A percentile compares a stretch with the other conserved stretches of the same genome.
Evolutionary conservation across 2,888 invertebrate genomes (phyloP).

Genomic region (Prosopocoilus inquinatus): DNA sequence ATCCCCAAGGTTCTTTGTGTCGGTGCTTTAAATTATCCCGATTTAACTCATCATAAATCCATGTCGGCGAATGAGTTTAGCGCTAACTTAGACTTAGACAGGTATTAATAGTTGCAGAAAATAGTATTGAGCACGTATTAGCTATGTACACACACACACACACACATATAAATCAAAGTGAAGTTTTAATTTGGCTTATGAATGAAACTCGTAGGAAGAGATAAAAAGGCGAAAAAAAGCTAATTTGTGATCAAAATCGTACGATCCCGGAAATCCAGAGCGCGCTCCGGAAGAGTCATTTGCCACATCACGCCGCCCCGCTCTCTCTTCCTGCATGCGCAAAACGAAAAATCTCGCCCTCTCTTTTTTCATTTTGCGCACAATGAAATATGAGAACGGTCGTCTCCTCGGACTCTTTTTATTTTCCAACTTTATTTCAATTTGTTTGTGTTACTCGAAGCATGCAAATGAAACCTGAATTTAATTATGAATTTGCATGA

Average conservation of each 20-base stretch:
- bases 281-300: background rate
- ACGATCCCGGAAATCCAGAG: background rate
- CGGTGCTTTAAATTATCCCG: too few species aligned
- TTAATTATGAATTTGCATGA: conserved; percentile 16
- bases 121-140: too few species aligned
- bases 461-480: conserved; percentile 18
- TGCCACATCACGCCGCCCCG: background rate
- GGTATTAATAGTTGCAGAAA: too few species aligned
- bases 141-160: too few species aligned
- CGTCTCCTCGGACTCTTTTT: conserved; percentile 2
- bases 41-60: too few species aligned
- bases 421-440: conserved; percentile 14
- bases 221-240: too few species aligned
- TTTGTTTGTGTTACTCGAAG: conserved; percentile 16
- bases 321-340: background rate
- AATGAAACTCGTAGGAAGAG: too few species aligned
- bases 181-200: too few species aligned
- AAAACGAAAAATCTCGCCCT: background rate
- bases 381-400: conserved; percentile 9
- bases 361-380: background rate
- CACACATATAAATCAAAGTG: too few species aligned
- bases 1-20: background rate
- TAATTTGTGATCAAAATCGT: background rate
- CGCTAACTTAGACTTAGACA: too few species aligned
- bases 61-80: too few species aligned